Conservation (phyloP, 2,797 vertebrate species). For the Crypturellus tataupa region DNA sequence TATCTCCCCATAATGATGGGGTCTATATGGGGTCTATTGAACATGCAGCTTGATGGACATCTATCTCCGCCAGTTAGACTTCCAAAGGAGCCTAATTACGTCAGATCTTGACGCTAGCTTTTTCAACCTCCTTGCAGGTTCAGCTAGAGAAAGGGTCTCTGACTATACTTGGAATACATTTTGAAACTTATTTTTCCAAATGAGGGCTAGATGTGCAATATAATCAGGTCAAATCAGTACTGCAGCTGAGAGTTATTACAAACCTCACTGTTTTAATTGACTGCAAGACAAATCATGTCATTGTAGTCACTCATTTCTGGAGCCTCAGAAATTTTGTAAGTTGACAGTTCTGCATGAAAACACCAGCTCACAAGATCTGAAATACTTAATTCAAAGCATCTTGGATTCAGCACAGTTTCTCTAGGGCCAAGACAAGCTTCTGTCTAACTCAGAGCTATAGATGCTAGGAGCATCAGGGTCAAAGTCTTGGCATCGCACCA, state of each 20-base stretch:
- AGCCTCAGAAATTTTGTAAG: not conserved
- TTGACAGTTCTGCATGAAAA: not conserved
- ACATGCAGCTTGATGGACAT: not conserved
- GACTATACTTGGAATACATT: not conserved
- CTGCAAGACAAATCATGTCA: not conserved
- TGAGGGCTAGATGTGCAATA: not conserved
- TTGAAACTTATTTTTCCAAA: slow-evolving; percentile 29
- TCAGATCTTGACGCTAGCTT: not conserved
- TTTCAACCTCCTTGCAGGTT: not conserved
- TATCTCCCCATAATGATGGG: no score
- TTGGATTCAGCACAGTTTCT: not conserved
- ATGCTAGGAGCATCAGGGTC: not conserved
- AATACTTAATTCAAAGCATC: not conserved
- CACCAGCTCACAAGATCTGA: not conserved
- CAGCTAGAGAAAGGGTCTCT: rapidly evolving
- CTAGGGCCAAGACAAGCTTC: not conserved
- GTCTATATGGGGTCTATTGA: not conserved
- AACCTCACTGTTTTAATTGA: not conserved
- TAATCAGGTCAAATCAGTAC: slow-evolving; percentile 4
- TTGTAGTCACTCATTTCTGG: not conserved
- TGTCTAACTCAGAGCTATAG: not conserved
- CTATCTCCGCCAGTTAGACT: not conserved
- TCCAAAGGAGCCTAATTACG: not conserved
- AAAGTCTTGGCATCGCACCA: not conserved
- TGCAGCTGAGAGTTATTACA: slow-evolving; percentile 23